Evolutionary conservation across 2,797 vertebrate genomes (phyloP), one percentile per base, ranked within the genome.

Genomic region (Gymnothorax reevesii): DNA sequence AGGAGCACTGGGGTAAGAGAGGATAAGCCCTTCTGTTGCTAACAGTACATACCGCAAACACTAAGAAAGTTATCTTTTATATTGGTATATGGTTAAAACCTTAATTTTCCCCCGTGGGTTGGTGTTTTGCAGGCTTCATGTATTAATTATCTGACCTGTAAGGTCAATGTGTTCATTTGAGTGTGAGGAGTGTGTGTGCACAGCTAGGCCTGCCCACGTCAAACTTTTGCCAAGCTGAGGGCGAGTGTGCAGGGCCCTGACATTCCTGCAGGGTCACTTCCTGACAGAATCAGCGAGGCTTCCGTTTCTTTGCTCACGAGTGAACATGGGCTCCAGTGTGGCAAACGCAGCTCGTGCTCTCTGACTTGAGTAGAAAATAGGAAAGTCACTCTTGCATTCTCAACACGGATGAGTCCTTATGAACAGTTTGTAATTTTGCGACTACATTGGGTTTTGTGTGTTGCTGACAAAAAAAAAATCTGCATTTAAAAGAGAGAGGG

Each of bases 1-100:
- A 55, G 99, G 97, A 25, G 2, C 86, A 0, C 89, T 99, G 89
- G 99, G 99, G 99, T 99, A 94, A 94, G 97, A 90, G 20, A 20
- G 52, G 5, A 64, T 15, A 22, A 73, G 66, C 59, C 10, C 13
- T 3, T 10, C 75, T 79, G 33, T 33, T 13, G 49, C 42, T 8
- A 27, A 75, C 75, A 77, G 12, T 54, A 57, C 20, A 17, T 13
- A 42, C 33, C 33, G 33, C 33, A n/a, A 49, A 69, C 49, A 64
- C n/a, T 69, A 62, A 64, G 62, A 71, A 55, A 52, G 4, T 52
- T 33, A 27, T 42, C 42, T 42, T 12, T 75, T 3, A 13, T 52
- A 15, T 4, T 77, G 73, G 42, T 77, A 6, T 13, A 77, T 77
- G 73, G 73, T 49, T 49, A 0, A 52, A 49, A 77, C 42, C 27